Conservation (phyloP, 2,113 vertebrate genomes). For the Poecilia latipinna region DNA sequence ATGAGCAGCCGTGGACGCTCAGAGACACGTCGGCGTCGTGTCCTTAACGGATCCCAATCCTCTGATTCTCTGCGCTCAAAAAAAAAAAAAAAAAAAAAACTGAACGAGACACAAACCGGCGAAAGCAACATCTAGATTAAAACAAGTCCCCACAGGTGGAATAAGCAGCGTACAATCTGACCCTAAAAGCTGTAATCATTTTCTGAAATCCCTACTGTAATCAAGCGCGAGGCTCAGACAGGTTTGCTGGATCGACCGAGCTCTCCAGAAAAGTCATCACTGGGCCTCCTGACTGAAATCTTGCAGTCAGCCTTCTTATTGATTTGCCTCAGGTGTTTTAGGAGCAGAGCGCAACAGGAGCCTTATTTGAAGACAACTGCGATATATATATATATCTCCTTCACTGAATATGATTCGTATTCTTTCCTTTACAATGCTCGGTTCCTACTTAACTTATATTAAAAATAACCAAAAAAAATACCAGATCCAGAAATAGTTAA, state of each 20-base stretch:
- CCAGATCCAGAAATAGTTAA: conserved; percentile 35
- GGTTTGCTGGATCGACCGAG: conserved; percentile 64
- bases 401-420: not conserved
- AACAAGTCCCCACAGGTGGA: conserved; percentile 57
- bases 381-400: conserved; percentile 33
- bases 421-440: conserved; percentile 5
- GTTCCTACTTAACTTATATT: conserved; percentile 18
- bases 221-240: conserved; percentile 52
- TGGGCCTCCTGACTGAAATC: conserved; percentile 74
- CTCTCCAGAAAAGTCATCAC: conserved; percentile 61
- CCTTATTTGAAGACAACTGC: conserved; percentile 56
- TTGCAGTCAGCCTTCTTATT: conserved; percentile 61
- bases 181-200: conserved; percentile 70
- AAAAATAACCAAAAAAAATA: conserved; percentile 16
- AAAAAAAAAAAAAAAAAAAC: conserved; percentile 27
- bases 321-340: conserved; percentile 70
- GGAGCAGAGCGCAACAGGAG: conserved; percentile 66
- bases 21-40: not conserved
- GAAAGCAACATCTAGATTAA: conserved; percentile 61
- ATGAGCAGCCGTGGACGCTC: conserved; percentile 24
- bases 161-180: conserved; percentile 60
- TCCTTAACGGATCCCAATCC: conserved; percentile 22
- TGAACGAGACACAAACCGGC: conserved; percentile 65
- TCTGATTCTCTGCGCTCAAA: conserved; percentile 13
- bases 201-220: conserved; percentile 68